phyloP scores from a whole-genome alignment of 2,888 invertebrate species.

The Caenorhabditis angaria region DNA sequence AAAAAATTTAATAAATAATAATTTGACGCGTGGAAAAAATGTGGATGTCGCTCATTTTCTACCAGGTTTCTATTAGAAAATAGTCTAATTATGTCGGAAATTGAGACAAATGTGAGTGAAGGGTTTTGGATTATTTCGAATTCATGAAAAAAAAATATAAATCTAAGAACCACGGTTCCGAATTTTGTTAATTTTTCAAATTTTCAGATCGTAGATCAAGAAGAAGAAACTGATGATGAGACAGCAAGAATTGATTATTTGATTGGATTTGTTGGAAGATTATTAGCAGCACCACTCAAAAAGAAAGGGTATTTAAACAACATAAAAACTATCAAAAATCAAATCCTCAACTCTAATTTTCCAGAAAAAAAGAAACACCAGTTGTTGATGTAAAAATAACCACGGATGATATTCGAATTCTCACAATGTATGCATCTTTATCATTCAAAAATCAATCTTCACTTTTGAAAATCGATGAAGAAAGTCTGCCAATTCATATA shows the following conservation, averaged over 20 bases:
- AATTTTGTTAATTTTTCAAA: background rate
- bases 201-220: constrained; percentile 11
- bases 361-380: constrained; percentile 12
- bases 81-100: background rate
- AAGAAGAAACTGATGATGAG: constrained; percentile 27
- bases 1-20: too few species aligned
- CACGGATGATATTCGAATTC: constrained; percentile 47
- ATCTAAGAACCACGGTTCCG: background rate
- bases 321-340: background rate
- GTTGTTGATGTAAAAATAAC: constrained; percentile 44
- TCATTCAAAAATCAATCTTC: constrained; percentile 45
- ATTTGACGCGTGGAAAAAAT: too few species aligned
- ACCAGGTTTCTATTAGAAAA: background rate
- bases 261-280: constrained; percentile 15
- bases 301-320: constrained; percentile 4
- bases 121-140: background rate
- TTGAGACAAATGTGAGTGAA: constrained; percentile 1
- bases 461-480: constrained; percentile 47
- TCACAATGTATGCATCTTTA: constrained; percentile 50
- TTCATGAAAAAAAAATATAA: background rate
- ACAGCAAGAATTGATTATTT: constrained; percentile 19
- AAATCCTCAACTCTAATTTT: background rate
- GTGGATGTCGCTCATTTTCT: background rate
- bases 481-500: constrained; percentile 49
- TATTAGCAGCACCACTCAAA: constrained; percentile 30